Base-by-base conservation (phyloP, 2,797 vertebrate species). In the Lagodon rhomboides region DNA sequence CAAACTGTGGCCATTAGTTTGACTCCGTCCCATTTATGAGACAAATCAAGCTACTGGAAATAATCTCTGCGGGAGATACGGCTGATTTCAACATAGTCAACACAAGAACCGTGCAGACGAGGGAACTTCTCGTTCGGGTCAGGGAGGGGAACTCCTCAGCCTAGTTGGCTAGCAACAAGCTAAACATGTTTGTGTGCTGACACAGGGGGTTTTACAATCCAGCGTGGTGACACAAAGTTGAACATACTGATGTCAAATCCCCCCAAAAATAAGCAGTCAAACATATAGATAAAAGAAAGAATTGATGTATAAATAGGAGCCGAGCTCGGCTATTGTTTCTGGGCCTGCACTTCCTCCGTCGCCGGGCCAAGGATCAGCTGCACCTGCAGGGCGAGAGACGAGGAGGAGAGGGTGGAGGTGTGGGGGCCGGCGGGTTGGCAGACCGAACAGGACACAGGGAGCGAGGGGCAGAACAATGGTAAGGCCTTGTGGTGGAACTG, bases 381-480 rank as follows among this genome's bases (percentile, higher is more conserved):
- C 94, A 94, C 93, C 93, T 95, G 94, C 85, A 85, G 84, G 85
- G 87, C 67, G 77, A 83, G 60, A 73, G 86, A 80, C 80, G n/a
- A 88, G 46, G 66, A 79, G 83, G 47, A 74, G 77, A 67, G 87
- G 84, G 87, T 84, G 88, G 85, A 82, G 79, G 84, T 86, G 79
- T 73, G 73, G 22, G 54, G 13, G 58, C 50, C 3, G 59, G 70
- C 4, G 60, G 63, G 73, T 60, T 77, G 85, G 80, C 83, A 87
- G 86, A 65, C 84, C 61, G 83, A 79, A 87, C 88, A 85, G 92
- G 91, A 90, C 92, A 94, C 86, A 93, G 87, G 91, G 89, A 92
- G 90, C 85, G 81, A 73, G 70, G 55, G 49, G 43, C 50, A 90
- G 92, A 95, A 96, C 95, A 96, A 96, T 96, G 82, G 94, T 67